These are phyloP conservation scores for Cataglyphis albicans DNA, from an alignment of 2,888 invertebrate genomes.

Conservation along the genomic window DNA sequence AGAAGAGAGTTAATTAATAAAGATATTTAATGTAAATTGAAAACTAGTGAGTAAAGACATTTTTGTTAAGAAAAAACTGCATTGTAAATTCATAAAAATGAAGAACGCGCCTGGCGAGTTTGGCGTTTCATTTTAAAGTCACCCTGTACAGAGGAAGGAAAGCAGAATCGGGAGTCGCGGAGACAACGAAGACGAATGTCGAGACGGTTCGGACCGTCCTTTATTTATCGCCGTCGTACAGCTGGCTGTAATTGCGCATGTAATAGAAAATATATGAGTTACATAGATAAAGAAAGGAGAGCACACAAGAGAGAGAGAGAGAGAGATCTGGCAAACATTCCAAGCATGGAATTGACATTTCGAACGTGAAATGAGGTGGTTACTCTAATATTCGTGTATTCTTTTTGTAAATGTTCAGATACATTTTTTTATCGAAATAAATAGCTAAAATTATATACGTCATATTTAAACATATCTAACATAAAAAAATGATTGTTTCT, in stretches of 20 bases:
- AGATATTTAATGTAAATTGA: constrained; percentile 18
- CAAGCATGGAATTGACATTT: not conserved
- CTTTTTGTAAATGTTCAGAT: not conserved
- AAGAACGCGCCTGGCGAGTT: not conserved
- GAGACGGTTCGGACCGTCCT: not conserved
- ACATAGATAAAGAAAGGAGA: constrained; percentile 13
- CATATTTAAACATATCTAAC: not conserved
- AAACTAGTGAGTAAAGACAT: not conserved
- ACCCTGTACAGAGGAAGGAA: not conserved
- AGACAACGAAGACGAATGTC: constrained; percentile 43
- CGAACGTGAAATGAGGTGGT: not conserved
- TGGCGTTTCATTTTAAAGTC: not conserved
- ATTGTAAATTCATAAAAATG: constrained; percentile 19
- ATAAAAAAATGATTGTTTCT: not conserved
- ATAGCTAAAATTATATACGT: not conserved
- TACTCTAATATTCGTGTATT: not conserved
- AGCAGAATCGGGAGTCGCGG: constrained; percentile 18
- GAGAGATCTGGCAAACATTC: not conserved
- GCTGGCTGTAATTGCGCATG: constrained; percentile 34
- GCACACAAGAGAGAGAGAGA: not conserved
- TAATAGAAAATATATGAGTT: constrained; percentile 46
- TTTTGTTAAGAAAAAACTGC: not conserved
- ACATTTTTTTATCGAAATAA: not conserved
- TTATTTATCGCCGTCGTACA: constrained; percentile 25
- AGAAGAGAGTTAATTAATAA: constrained; percentile 1